Percentiles rank a stretch among this genome's conserved stretches.
phyloP scores from a whole-genome alignment of 2,113 vertebrate species.

The Philantomba maxwellii region DNA sequence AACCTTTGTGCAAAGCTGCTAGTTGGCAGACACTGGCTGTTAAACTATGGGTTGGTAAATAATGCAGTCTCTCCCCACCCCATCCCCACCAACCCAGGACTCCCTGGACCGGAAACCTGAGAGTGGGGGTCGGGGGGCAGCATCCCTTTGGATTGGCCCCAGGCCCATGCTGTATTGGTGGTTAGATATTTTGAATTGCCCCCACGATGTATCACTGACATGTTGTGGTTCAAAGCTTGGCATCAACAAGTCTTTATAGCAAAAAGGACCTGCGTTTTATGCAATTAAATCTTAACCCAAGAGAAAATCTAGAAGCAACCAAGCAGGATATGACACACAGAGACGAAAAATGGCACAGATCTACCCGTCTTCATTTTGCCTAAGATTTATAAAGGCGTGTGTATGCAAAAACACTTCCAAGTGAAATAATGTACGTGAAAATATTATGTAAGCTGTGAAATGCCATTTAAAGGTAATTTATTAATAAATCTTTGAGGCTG shows the following conservation, averaged over 20 bases:
- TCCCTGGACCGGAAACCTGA: background rate
- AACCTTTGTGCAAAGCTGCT: background rate
- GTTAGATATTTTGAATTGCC: background rate
- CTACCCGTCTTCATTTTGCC: background rate
- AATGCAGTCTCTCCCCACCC: background rate
- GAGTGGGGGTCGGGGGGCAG: background rate
- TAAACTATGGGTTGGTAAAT: background rate
- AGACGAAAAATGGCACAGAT: background rate
- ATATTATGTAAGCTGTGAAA: background rate
- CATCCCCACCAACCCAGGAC: background rate
- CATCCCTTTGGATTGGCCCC: background rate
- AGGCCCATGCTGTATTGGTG: background rate
- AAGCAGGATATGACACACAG: background rate
- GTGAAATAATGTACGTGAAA: background rate
- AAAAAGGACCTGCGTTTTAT: background rate
- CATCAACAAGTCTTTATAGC: background rate
- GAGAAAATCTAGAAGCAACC: conserved; percentile 7
- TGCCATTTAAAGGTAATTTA: background rate
- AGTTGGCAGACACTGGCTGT: background rate
- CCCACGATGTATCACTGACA: background rate
- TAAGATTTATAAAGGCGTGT: background rate
- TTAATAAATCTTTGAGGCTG: background rate
- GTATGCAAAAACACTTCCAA: background rate
- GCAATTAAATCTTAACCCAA: background rate
- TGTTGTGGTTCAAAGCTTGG: background rate